phyloP scores from a whole-genome alignment of 2,113 vertebrate genomes.

The Hippocampus guttulatus region DNA sequence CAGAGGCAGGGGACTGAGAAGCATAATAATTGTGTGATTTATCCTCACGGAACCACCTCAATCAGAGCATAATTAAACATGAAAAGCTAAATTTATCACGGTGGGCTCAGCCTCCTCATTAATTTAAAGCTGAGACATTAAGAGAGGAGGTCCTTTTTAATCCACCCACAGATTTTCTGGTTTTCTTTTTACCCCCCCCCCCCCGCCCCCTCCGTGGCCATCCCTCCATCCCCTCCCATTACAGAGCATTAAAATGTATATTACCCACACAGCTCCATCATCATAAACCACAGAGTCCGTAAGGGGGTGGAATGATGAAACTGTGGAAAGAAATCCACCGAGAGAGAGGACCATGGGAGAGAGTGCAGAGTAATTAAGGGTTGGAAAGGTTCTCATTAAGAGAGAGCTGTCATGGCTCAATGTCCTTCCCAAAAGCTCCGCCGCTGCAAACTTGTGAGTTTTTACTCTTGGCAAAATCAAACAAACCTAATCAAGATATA shows the following conservation, averaged over 20 bases:
- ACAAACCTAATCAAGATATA: too few relatives aligned
- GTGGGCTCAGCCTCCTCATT: constrained; percentile 84
- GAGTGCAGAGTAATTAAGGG: constrained; percentile 62
- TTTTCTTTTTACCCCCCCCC: constrained; percentile 26
- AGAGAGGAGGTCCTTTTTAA: constrained; percentile 45
- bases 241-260: constrained; percentile 89
- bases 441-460: constrained; percentile 85
- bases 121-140: constrained; percentile 86
- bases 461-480: constrained; percentile 66
- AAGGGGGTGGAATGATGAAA: constrained; percentile 51
- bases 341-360: constrained; percentile 43
- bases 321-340: constrained; percentile 33
- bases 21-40: constrained; percentile 91
- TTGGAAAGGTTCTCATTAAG: constrained; percentile 75
- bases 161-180: constrained; percentile 51
- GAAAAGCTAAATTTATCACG: constrained; percentile 91
- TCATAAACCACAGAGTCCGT: constrained; percentile 79
- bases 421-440: constrained; percentile 92
- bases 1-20: constrained; percentile 52
- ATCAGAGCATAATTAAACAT: constrained; percentile 94
- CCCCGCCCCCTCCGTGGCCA: constrained; percentile 5
- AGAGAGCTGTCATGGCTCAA: constrained; percentile 80
- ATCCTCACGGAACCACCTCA: constrained; percentile 83
- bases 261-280: constrained; percentile 85
- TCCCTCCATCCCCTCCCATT: constrained; percentile 66